phyloP scores from a whole-genome alignment of 2,797 vertebrate species.

The Craterocephalus amniculus region DNA sequence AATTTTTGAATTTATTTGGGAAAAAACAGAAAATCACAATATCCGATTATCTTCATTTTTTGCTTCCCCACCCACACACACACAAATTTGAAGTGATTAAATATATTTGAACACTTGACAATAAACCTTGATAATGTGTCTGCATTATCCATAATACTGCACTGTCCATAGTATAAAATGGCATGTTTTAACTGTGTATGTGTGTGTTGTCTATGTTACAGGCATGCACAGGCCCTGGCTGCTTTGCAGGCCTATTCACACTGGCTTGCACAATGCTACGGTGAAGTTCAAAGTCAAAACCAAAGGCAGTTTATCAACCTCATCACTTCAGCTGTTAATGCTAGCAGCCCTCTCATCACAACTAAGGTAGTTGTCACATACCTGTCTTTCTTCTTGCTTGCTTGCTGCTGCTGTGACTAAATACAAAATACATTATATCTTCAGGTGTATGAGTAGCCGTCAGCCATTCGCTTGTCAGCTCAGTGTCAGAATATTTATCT shows the following conservation, averaged over 20 bases:
- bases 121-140: too few species aligned
- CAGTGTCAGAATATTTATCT: neutral
- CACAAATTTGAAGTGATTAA: too few species aligned
- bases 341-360: conserved; percentile 88
- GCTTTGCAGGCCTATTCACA: conserved; percentile 96
- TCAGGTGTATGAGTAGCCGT: neutral
- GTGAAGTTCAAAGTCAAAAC: conserved; percentile 91
- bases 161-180: too few species aligned
- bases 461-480: neutral
- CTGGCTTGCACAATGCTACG: conserved; percentile 97
- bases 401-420: too few species aligned
- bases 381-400: neutral
- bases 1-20: too few species aligned
- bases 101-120: too few species aligned
- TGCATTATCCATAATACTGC: too few species aligned
- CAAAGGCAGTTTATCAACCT: conserved; percentile 92
- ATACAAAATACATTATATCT: neutral
- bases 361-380: conserved; percentile 61
- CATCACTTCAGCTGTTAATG: conserved; percentile 92
- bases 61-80: too few species aligned
- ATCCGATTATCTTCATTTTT: too few species aligned
- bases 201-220: conserved; percentile 42
- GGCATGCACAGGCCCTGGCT: conserved; percentile 95
- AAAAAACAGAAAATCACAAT: too few species aligned
- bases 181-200: conserved; percentile 3